Conservation (phyloP, 2,113 vertebrate species). For the Rhodinocichla rosea region DNA sequence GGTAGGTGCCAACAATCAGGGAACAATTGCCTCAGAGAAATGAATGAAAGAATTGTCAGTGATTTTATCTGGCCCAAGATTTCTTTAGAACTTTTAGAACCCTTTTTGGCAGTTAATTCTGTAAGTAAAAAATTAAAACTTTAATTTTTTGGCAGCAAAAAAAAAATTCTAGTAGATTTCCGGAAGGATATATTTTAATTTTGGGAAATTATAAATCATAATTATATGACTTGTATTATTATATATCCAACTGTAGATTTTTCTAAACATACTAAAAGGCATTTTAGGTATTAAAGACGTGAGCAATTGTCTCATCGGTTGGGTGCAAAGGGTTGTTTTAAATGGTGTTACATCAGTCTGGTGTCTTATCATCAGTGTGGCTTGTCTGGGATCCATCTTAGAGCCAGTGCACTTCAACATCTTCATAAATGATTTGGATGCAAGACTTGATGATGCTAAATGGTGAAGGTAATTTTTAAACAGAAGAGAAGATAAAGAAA, state of each 20-base stretch:
- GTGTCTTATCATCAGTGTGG: too few species aligned
- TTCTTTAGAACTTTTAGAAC: not conserved
- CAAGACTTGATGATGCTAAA: not conserved
- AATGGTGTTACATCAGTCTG: not conserved
- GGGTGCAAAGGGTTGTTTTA: not conserved
- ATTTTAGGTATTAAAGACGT: not conserved
- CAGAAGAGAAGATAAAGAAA: not conserved
- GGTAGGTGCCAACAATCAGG: not conserved
- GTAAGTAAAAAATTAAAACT: not conserved
- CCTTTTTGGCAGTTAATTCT: not conserved
- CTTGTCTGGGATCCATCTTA: not conserved
- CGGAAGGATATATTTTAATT: not conserved
- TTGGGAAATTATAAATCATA: not conserved
- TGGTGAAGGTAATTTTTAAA: not conserved
- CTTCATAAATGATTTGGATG: not conserved
- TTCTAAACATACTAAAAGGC: not conserved
- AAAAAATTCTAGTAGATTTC: not conserved
- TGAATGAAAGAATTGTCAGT: not conserved
- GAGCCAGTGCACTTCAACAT: not conserved
- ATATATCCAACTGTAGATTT: not conserved
- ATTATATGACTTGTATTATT: not conserved
- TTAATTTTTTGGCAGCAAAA: not conserved
- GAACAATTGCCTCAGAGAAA: not conserved
- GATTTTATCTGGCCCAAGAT: not conserved
- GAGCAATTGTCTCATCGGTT: not conserved